Base-by-base conservation (phyloP, 1,140 invertebrate genomes). In the Lepidurus arcticus region DNA sequence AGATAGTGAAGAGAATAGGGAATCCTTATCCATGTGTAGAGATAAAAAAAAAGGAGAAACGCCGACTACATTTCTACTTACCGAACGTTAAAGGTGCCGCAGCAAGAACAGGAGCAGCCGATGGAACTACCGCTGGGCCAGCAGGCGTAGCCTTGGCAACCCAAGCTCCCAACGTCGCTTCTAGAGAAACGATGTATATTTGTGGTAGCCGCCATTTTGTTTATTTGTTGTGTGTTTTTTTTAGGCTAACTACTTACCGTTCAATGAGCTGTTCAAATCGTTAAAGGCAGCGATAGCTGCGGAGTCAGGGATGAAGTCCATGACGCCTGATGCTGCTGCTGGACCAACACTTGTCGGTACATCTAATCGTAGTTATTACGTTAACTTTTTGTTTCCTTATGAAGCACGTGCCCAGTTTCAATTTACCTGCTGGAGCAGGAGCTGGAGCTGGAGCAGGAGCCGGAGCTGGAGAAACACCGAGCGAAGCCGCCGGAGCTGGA, bases 221-320 rank as follows among this genome's bases (percentile, higher is more conserved):
- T 24, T 24, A 24, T 24, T 1, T 24, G 24, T 24, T 24, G 24
- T 24, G 24, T 24, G 24, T 24, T 1, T 24, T 24, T 24, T 34
- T 34, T 34, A 34, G 34, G 34, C 34, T 4, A 34, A 34, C 34
- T 13, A 65, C 16, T 21, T 65, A 65, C 53, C 21, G 53, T 65
- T 65, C 16, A 65, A 7, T 16, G 53, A 65, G 16, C 21, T 65
- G 53, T 13, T 65, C 6, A 65, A 21, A 16, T 16, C 53, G 53
- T 65, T 65, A 65, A 65, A 65, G 53, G 53, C 53, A 65, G 53
- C 53, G 21, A 65, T 65, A 65, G 53, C n/a, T 21, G 53, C 53
- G 1, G 53, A 9, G 53, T 65, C 53, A 7, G 53, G 53, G 1
- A 65, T 65, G 53, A 65, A 65, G 21, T n/a, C 13, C 53, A 65